phyloP scores from a whole-genome alignment of 2,888 invertebrate species.

The Agonum fuliginosum region DNA sequence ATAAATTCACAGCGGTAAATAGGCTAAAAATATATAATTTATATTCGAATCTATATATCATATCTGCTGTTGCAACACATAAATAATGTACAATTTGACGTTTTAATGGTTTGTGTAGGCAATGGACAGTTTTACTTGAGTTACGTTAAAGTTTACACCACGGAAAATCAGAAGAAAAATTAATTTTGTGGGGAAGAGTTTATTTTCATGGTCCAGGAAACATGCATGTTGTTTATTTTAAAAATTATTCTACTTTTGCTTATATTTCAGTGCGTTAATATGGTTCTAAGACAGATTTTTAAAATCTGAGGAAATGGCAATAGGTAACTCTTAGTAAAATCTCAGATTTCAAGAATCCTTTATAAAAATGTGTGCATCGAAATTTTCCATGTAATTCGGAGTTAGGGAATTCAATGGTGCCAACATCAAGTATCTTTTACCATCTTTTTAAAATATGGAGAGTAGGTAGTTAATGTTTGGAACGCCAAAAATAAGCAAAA shows the following conservation, averaged over 20 bases:
- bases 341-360: no score
- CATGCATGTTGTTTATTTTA: slow-evolving; percentile 9
- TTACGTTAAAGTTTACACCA: background rate
- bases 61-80: slow-evolving; percentile 27
- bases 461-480: no score
- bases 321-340: no score
- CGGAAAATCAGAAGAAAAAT: slow-evolving; percentile 34
- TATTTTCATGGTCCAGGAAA: slow-evolving; percentile 22
- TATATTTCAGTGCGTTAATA: background rate
- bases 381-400: no score
- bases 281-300: no score
- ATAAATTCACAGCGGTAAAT: slow-evolving; percentile 31
- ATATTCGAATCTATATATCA: slow-evolving; percentile 42
- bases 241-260: background rate
- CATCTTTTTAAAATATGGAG: no score
- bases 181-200: slow-evolving; percentile 5
- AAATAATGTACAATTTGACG: slow-evolving; percentile 44
- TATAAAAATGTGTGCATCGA: no score
- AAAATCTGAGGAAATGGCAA: no score
- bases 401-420: no score
- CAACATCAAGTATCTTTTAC: no score
- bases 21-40: slow-evolving; percentile 43
- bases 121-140: slow-evolving; percentile 39
- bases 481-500: no score
- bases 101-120: slow-evolving; percentile 44